A percentile compares a stretch with the other conserved stretches of the same genome.
Evolutionary conservation across 2,888 invertebrate species (phyloP).

Genomic region (Cheilosia impressa): DNA sequence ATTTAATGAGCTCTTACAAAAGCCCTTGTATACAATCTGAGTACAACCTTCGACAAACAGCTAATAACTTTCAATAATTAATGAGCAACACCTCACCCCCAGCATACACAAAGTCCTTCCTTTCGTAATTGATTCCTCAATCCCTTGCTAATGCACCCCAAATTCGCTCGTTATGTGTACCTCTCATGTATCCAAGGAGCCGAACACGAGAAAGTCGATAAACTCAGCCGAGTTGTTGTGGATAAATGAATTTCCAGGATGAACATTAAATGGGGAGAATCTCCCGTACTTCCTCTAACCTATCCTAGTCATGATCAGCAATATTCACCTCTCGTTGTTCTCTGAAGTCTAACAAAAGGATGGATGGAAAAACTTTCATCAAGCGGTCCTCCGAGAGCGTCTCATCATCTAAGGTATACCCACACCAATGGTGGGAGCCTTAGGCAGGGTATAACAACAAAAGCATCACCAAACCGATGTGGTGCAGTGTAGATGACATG

Average conservation of each 20-base stretch:
- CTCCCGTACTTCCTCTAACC: not conserved
- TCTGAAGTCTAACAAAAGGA: not conserved
- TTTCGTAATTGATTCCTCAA: conserved; percentile 45
- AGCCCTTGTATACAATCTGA: not conserved
- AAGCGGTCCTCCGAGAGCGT: conserved; percentile 23
- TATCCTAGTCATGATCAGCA: conserved; percentile 18
- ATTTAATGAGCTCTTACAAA: not conserved
- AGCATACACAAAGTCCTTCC: not conserved
- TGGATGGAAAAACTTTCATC: conserved; percentile 14
- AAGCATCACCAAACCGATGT: conserved; percentile 25
- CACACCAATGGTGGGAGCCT: not conserved
- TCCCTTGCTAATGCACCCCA: conserved; percentile 9
- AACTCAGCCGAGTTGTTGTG: not conserved
- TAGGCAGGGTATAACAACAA: conserved; percentile 1
- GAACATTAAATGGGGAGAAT: conserved; percentile 51
- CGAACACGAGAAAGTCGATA: conserved; percentile 4
- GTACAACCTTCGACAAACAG: conserved; percentile 25
- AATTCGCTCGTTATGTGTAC: conserved; percentile 13
- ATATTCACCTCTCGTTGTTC: conserved; percentile 54
- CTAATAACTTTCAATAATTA: conserved; percentile 42
- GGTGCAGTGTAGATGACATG: conserved; percentile 39
- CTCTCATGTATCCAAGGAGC: not conserved
- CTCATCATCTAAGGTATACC: conserved; percentile 30
- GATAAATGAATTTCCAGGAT: conserved; percentile 54
- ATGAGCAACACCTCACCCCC: not conserved